Percentiles rank a stretch among this genome's conserved stretches.
phyloP scores from a whole-genome alignment of 2,113 vertebrate species.

The Anguilla japonica region DNA sequence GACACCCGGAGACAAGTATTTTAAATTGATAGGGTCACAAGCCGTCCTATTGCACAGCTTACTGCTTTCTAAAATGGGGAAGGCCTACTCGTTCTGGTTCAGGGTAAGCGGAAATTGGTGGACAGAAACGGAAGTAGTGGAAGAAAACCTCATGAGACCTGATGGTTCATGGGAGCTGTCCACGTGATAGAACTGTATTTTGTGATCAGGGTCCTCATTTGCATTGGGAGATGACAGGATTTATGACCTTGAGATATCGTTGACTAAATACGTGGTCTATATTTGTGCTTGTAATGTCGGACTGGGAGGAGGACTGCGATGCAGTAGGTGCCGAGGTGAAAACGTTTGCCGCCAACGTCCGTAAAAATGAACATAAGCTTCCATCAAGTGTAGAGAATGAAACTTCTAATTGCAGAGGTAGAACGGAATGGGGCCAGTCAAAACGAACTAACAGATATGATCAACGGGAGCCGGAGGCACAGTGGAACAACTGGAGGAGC shows the following conservation, averaged over 20 bases:
- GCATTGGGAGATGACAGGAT: neutral
- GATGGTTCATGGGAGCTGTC: neutral
- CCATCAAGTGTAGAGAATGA: neutral
- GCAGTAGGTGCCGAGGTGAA: slow-evolving; percentile 6
- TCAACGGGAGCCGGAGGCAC: neutral
- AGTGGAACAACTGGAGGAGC: slow-evolving; percentile 26
- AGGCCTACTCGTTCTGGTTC: no score
- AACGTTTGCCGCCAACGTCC: fast-evolving
- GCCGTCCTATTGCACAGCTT: no score
- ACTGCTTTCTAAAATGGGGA: no score
- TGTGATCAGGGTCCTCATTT: neutral
- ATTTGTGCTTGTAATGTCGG: slow-evolving; percentile 55
- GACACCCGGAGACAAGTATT: no score
- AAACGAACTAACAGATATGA: neutral
- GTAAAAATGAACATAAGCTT: neutral
- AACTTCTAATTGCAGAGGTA: slow-evolving; percentile 27
- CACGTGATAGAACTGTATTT: neutral
- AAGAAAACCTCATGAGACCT: neutral
- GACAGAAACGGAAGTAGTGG: neutral
- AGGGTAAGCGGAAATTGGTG: no score
- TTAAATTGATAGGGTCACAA: no score
- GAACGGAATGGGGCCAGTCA: neutral
- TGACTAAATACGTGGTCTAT: neutral
- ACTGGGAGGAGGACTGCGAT: slow-evolving; percentile 64
- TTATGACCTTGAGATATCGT: neutral